Base-by-base conservation (phyloP, 1,140 invertebrate genomes). In the Bombus pyrosoma region DNA sequence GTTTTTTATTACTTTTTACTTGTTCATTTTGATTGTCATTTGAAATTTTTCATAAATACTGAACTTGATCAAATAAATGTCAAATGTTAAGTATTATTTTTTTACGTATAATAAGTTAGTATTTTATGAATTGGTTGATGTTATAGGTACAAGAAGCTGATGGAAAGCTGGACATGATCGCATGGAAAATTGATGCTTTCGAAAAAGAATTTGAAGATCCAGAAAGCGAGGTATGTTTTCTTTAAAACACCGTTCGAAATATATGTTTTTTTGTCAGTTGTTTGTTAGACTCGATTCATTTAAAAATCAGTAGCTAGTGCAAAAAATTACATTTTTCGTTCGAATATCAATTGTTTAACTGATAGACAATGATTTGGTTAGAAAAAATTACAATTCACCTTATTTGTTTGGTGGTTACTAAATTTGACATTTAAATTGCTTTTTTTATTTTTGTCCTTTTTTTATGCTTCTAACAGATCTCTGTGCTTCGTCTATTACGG, bases 401-500 rank as follows among this genome's bases (percentile, higher is more conserved):
- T 39, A 69, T 88, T 71, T 43, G 57, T 18, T 72, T 28, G 9
- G 10, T 25, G 13, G 15, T 12, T 64, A 47, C 1, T 37, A 37
- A 53, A 47, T 59, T 53, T 34, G 25, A 81, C 6, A 39, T 28
- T 66, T 34, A 25, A 41, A 64, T 87, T 79, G 28, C 25, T 82
- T 3, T n/a, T 47, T 85, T 86, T 87, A 87, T 81, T 81, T 81
- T 47, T 71, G 32, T 86, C 39, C 71, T 73, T 86, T 83, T 53
- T 59, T 86, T 90, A 66, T 86, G 69, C 83, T 90, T 86, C 80
- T 34, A 91, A 89, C 87, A 93, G 93, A 94, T 96, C 84, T 96
- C 96, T 86, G 95, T 96, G 18, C 92, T 96, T 86, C 95, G 95
- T 89, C 92, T 96, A 74, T 91, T 96, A 64, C 95, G 95, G 86